These are phyloP conservation scores for Misgurnus anguillicaudatus DNA, from an alignment of 2,113 vertebrate species.

Conservation along the genomic window DNA sequence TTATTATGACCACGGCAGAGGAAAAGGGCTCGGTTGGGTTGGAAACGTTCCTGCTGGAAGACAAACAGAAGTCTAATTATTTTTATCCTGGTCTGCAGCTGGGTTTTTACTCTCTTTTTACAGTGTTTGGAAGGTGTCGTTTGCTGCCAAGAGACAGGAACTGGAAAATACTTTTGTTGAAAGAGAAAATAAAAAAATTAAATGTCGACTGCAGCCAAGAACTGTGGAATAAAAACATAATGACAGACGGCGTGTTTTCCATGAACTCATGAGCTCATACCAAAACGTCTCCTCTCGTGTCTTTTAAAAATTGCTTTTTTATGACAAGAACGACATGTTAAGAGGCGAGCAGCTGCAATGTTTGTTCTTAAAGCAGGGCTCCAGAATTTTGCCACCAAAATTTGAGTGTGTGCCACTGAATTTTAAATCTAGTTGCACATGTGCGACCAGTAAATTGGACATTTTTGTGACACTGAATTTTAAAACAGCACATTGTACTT, in stretches of 20 bases:
- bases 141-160: constrained; percentile 79
- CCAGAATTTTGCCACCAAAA: background rate
- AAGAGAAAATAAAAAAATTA: constrained; percentile 71
- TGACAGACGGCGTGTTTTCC: constrained; percentile 68
- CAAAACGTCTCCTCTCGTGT: constrained; percentile 48
- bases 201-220: constrained; percentile 76
- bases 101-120: constrained; percentile 60
- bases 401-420: too few relatives aligned
- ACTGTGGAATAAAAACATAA: constrained; percentile 68
- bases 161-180: constrained; percentile 81
- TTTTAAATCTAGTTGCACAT: too few relatives aligned
- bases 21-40: constrained; percentile 52
- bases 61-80: constrained; percentile 79
- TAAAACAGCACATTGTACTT: too few relatives aligned
- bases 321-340: constrained; percentile 57
- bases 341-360: background rate
- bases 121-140: constrained; percentile 75
- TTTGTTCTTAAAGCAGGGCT: constrained; percentile 23
- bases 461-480: too few relatives aligned
- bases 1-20: background rate
- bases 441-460: too few relatives aligned
- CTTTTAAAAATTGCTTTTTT: constrained; percentile 40
- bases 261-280: constrained; percentile 66
- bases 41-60: constrained; percentile 76
- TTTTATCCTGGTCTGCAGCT: constrained; percentile 83